Percentiles rank a stretch among this genome's conserved stretches.
Evolutionary conservation across 2,888 invertebrate species (phyloP).

Genomic region (Microdon myrmicae): DNA sequence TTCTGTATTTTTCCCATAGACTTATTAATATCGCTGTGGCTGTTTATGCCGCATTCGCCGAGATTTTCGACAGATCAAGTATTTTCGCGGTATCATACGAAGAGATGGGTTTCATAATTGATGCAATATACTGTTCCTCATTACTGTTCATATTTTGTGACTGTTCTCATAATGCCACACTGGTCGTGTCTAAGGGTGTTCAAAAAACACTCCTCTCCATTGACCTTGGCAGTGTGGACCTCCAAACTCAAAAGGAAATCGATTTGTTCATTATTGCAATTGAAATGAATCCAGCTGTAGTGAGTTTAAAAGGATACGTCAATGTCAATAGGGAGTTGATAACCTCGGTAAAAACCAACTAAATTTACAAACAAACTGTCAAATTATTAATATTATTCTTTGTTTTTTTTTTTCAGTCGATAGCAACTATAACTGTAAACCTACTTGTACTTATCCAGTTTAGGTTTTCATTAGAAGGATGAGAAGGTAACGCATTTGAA

Average conservation of each 20-base stretch:
- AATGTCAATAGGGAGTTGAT: slow-evolving; percentile 74
- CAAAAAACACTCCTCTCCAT: slow-evolving; percentile 72
- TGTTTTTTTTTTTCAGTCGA: slow-evolving; percentile 68
- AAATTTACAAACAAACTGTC: not conserved
- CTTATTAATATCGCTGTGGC: slow-evolving; percentile 76
- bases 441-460: slow-evolving; percentile 75
- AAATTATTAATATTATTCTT: slow-evolving; percentile 2
- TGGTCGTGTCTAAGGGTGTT: slow-evolving; percentile 74
- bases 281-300: slow-evolving; percentile 77
- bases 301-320: slow-evolving; percentile 75
- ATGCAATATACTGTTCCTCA: slow-evolving; percentile 72
- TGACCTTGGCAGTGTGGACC: slow-evolving; percentile 71
- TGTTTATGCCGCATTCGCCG: slow-evolving; percentile 75
- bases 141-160: slow-evolving; percentile 75
- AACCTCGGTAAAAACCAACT: slow-evolving; percentile 69
- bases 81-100: slow-evolving; percentile 72
- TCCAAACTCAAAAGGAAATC: slow-evolving; percentile 74
- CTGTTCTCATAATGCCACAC: slow-evolving; percentile 74
- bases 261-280: slow-evolving; percentile 76
- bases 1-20: slow-evolving; percentile 59
- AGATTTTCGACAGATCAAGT: slow-evolving; percentile 71
- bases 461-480: slow-evolving; percentile 69
- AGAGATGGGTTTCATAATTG: slow-evolving; percentile 75
- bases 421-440: slow-evolving; percentile 75
- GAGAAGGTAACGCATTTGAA: slow-evolving; percentile 8